A percentile compares a stretch with the other conserved stretches of the same genome.
phyloP scores from a whole-genome alignment of 2,888 invertebrate genomes.

The Nezara viridula region DNA sequence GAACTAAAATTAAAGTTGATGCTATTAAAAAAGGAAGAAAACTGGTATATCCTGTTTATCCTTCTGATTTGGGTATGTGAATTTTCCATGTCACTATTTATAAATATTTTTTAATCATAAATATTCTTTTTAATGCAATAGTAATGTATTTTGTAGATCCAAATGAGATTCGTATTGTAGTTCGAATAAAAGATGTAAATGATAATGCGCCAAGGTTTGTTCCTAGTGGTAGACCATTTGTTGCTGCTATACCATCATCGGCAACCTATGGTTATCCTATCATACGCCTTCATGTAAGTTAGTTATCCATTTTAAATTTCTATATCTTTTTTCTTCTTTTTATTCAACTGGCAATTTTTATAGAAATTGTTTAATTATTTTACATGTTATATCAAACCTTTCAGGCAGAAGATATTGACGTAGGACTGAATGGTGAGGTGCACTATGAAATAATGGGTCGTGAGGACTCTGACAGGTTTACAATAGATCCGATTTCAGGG shows the following conservation, averaged over 20 bases:
- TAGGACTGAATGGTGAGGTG: constrained; percentile 82
- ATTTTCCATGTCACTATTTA: background rate
- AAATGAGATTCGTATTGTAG: constrained; percentile 85
- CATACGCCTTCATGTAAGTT: constrained; percentile 77
- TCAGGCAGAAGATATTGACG: constrained; percentile 82
- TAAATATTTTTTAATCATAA: background rate
- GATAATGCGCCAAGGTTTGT: constrained; percentile 86
- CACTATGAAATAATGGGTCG: constrained; percentile 81
- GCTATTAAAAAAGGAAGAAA: constrained; percentile 77
- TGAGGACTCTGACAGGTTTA: constrained; percentile 81
- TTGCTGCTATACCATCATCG: constrained; percentile 85
- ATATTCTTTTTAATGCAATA: background rate
- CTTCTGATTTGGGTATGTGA: constrained; percentile 77
- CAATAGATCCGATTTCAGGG: constrained; percentile 83
- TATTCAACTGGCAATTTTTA: background rate
- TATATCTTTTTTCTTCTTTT: background rate
- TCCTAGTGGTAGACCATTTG: constrained; percentile 79
- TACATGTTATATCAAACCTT: constrained; percentile 17
- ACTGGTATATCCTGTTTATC: constrained; percentile 83
- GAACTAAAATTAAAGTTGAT: constrained; percentile 72
- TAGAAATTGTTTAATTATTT: background rate
- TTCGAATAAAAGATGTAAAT: constrained; percentile 84
- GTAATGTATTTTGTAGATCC: constrained; percentile 68
- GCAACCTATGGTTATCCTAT: constrained; percentile 88
- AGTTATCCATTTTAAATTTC: constrained; percentile 10